Conservation (phyloP, 2,888 invertebrate genomes). For the Trisateles emortualis region DNA sequence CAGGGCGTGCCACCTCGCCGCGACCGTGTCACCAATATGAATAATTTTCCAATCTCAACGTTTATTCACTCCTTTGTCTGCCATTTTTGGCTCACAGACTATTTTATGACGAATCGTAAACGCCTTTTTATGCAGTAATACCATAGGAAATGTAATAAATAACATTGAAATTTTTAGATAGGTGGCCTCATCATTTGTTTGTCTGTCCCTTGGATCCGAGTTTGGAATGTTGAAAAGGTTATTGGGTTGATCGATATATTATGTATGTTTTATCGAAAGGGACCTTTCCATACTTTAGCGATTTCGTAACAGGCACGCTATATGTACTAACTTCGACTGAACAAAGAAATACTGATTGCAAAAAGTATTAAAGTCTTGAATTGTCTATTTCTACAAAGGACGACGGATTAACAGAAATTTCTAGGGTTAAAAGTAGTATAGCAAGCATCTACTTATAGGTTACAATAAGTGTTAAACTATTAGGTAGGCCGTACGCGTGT, state of each 20-base stretch:
- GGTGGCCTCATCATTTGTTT: constrained; percentile 17
- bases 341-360: too few relatives aligned
- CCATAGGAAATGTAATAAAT: constrained; percentile 35
- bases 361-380: too few relatives aligned
- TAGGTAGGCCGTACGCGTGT: too few relatives aligned
- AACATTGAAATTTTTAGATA: constrained; percentile 24
- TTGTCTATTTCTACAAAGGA: too few relatives aligned
- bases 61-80: constrained; percentile 72
- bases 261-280: background rate
- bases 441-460: too few relatives aligned
- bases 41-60: constrained; percentile 76
- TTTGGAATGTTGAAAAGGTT: background rate
- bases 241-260: background rate
- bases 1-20: constrained; percentile 35
- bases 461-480: too few relatives aligned
- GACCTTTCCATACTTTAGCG: too few relatives aligned
- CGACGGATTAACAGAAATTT: too few relatives aligned
- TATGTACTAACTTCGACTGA: too few relatives aligned
- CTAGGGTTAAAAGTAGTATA: too few relatives aligned
- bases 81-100: constrained; percentile 61
- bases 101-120: constrained; percentile 69
- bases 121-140: constrained; percentile 54
- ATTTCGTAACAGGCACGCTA: too few relatives aligned
- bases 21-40: constrained; percentile 72
- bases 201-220: background rate